These are phyloP conservation scores for Polylopha cassiicola DNA, from an alignment of 2,888 invertebrate genomes.

Conservation along the genomic window DNA sequence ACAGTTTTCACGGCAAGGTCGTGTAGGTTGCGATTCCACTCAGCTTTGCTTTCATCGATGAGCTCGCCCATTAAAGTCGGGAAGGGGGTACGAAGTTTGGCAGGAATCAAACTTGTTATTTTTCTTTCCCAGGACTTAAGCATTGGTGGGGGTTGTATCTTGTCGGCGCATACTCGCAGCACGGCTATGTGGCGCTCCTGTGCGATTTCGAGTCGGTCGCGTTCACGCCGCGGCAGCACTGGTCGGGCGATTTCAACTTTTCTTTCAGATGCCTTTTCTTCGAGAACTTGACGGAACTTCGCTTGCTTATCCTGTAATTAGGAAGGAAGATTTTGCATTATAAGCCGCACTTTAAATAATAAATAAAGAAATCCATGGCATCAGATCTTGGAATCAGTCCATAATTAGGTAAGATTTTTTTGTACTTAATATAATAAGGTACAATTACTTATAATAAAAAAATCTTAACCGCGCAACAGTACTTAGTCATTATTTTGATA, in stretches of 20 bases:
- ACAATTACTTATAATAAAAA: too few relatives aligned
- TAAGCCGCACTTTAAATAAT: too few relatives aligned
- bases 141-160: constrained; percentile 79
- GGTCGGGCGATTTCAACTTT: constrained; percentile 57
- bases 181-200: constrained; percentile 73
- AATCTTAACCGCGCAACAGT: too few relatives aligned
- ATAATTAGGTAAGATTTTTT: too few relatives aligned
- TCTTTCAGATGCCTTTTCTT: constrained; percentile 55
- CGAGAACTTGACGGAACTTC: constrained; percentile 57
- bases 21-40: constrained; percentile 79
- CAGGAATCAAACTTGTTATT: constrained; percentile 77
- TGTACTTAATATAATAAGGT: too few relatives aligned
- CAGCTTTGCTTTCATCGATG: constrained; percentile 74
- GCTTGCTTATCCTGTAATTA: constrained; percentile 61
- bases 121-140: constrained; percentile 77
- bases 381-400: too few relatives aligned
- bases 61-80: constrained; percentile 71
- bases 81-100: constrained; percentile 74
- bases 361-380: too few relatives aligned
- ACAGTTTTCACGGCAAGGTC: constrained; percentile 80
- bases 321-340: constrained; percentile 4
- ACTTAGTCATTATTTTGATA: too few relatives aligned
- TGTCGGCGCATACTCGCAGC: constrained; percentile 75
- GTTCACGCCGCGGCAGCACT: constrained; percentile 48
- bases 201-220: constrained; percentile 65